These are phyloP conservation scores for Ypsolopha scabrella DNA, from an alignment of 2,888 invertebrate species.

Conservation along the genomic window DNA sequence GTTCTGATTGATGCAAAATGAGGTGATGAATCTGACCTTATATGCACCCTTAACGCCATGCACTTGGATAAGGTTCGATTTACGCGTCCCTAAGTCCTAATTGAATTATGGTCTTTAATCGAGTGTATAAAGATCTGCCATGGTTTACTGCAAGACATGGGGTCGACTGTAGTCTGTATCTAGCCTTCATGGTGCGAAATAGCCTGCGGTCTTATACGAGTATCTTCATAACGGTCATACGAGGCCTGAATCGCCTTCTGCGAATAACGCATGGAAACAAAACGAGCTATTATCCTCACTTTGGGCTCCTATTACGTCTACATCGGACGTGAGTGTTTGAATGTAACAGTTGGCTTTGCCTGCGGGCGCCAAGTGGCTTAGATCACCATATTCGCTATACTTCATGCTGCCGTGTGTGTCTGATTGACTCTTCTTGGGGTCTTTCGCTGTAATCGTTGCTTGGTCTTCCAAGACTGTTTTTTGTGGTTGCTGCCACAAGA, in stretches of 20 bases:
- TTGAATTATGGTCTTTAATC: too few relatives aligned
- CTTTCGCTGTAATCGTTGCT: not conserved
- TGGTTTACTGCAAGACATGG: too few relatives aligned
- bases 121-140: too few relatives aligned
- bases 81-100: too few relatives aligned
- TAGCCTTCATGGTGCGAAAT: conserved; percentile 18
- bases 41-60: too few relatives aligned
- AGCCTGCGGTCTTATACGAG: conserved; percentile 13
- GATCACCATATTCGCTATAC: not conserved
- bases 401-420: too few relatives aligned
- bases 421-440: too few relatives aligned
- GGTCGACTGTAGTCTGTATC: not conserved
- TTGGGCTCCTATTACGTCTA: not conserved
- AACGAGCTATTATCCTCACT: conserved; percentile 1
- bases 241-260: conserved; percentile 33
- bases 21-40: too few relatives aligned
- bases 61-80: too few relatives aligned
- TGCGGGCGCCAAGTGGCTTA: not conserved
- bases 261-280: conserved; percentile 14
- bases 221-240: conserved; percentile 33
- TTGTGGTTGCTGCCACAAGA: too few relatives aligned
- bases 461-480: not conserved
- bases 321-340: not conserved
- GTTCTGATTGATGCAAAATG: too few relatives aligned
- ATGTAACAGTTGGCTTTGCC: not conserved